A percentile compares a stretch with the other conserved stretches of the same genome.
phyloP scores from a whole-genome alignment of 1,140 invertebrate species.

The Planococcus citri region DNA sequence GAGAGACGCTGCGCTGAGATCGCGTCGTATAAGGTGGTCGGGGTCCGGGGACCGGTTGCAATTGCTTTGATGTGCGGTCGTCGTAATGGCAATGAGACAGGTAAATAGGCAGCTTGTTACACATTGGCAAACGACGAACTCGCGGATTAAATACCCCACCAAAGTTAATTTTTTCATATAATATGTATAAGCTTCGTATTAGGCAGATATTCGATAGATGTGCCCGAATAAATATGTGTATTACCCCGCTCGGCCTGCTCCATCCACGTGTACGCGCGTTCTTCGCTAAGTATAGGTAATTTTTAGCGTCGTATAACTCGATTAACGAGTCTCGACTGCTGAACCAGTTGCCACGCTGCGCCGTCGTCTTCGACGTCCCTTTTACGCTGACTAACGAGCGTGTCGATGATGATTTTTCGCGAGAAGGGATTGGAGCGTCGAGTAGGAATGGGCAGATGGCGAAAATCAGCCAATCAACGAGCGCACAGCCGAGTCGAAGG shows the following conservation, averaged over 20 bases:
- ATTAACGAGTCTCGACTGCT: background rate
- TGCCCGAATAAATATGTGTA: no score
- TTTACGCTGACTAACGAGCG: background rate
- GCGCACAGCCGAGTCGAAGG: no score
- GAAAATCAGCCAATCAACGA: no score
- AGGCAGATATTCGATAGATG: no score
- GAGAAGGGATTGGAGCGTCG: background rate
- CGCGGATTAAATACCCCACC: background rate
- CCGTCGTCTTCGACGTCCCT: background rate
- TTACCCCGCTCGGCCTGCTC: no score
- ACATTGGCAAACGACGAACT: background rate
- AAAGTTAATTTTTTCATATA: background rate
- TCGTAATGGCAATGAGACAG: background rate
- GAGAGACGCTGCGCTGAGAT: background rate
- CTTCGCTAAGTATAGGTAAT: background rate
- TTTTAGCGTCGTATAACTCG: background rate
- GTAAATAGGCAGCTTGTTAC: slow-evolving; percentile 1
- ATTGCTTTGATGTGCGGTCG: background rate
- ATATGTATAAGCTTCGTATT: no score
- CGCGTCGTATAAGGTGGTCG: background rate
- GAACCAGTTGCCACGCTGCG: background rate
- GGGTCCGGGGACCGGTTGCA: background rate
- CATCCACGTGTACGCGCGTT: no score
- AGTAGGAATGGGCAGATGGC: no score
- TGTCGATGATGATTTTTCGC: background rate